Percentiles rank a stretch among this genome's conserved stretches.
These are phyloP conservation scores for Eulemur macaco DNA, from an alignment of 2,113 vertebrate species.

Conservation along the genomic window DNA sequence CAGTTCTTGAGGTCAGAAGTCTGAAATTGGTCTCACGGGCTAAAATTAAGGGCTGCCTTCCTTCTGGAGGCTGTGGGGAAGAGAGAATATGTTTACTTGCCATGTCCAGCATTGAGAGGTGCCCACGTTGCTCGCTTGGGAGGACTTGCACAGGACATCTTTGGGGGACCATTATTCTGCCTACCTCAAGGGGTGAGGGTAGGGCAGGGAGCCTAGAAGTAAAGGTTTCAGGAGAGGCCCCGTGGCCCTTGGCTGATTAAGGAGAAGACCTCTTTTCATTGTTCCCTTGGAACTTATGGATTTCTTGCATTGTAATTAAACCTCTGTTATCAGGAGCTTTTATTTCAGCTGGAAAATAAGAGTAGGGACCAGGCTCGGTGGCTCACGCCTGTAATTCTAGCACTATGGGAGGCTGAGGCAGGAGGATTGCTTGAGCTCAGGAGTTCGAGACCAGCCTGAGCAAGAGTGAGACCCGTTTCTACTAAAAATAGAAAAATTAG, in stretches of 20 bases:
- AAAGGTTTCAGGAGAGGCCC: background rate
- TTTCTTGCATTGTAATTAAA: background rate
- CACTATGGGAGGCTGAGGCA: no score
- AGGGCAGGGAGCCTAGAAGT: background rate
- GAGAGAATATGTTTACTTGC: accelerated
- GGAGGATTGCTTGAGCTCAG: no score
- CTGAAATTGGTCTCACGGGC: background rate
- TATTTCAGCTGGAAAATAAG: background rate
- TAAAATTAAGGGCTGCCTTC: background rate
- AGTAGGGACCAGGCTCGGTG: no score
- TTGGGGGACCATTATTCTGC: background rate
- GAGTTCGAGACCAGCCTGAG: no score
- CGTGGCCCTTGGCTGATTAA: background rate
- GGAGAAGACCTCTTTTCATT: background rate
- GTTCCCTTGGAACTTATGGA: background rate
- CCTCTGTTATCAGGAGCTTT: background rate
- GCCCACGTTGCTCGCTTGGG: background rate
- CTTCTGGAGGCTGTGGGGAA: background rate
- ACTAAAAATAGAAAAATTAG: no score
- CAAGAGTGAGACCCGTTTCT: no score
- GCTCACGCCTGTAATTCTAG: no score
- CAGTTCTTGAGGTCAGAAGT: background rate
- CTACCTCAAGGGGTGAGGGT: background rate
- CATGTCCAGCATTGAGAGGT: background rate
- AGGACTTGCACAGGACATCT: background rate